Conservation (phyloP, 2,113 vertebrate species). For the Copsychus sechellarum region DNA sequence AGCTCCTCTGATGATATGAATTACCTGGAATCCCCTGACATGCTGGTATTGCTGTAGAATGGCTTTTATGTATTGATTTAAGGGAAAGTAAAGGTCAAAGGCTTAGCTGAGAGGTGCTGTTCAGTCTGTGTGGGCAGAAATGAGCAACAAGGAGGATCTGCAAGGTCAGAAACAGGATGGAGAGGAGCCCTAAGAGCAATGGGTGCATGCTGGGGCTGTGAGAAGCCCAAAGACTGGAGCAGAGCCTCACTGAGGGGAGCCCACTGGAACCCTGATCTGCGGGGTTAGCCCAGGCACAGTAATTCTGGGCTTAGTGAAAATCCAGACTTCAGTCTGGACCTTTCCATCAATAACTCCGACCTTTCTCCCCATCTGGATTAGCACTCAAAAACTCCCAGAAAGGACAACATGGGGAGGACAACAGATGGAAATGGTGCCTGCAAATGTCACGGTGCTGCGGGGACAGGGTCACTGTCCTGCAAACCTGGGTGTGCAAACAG, state of each 20-base stretch:
- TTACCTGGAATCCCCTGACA: not conserved
- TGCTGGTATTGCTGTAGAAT: not conserved
- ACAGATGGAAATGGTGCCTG: not conserved
- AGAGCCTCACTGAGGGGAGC: not conserved
- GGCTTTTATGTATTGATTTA: constrained; percentile 18
- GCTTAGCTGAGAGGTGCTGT: not conserved
- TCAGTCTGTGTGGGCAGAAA: not conserved
- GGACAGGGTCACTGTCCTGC: not conserved
- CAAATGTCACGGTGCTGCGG: not conserved
- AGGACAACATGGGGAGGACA: not conserved
- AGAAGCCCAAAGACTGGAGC: not conserved
- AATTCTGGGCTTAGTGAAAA: not conserved
- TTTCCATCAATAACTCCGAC: not conserved
- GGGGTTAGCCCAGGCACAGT: not conserved
- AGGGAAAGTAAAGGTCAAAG: constrained; percentile 17
- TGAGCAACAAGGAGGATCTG: not conserved
- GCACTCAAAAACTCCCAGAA: not conserved
- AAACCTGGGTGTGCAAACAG: not conserved
- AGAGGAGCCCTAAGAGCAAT: not conserved
- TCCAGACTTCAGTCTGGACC: not conserved
- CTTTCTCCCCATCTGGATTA: not conserved
- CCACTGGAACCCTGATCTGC: not conserved
- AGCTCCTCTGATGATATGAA: not conserved
- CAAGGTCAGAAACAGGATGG: not conserved
- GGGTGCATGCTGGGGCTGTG: accelerated